These are phyloP conservation scores for Catalaphyllia jardinei DNA, from an alignment of 64 coral and sea anemone genomes.

Conservation along the genomic window DNA sequence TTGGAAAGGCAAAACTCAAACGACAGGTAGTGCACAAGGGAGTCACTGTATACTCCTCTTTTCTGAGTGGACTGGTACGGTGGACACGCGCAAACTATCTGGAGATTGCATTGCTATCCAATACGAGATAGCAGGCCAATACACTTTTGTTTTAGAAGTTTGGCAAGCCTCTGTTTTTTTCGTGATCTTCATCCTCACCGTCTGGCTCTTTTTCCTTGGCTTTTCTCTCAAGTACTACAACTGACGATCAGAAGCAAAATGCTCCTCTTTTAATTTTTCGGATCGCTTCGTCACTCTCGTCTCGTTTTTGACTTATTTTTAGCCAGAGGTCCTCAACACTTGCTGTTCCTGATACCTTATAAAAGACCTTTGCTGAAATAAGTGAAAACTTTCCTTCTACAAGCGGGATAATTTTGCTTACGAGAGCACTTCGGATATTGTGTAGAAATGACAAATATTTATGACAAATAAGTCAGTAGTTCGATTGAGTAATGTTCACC, in stretches of 20 bases:
- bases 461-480: too few species aligned
- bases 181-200: not conserved
- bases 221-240: not conserved
- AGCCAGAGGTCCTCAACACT: not conserved
- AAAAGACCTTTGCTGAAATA: not conserved
- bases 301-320: not conserved
- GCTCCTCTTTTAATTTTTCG: not conserved
- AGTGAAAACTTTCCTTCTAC: not conserved
- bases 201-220: not conserved
- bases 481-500: too few species aligned
- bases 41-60: not conserved
- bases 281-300: too few species aligned
- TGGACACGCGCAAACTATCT: not conserved
- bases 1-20: too few species aligned
- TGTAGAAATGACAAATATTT: not conserved
- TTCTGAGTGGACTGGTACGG: not conserved
- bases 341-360: not conserved
- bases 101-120: not conserved
- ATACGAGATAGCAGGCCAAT: not conserved
- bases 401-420: not conserved
- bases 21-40: not conserved
- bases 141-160: not conserved
- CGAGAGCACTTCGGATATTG: not conserved
- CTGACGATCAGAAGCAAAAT: conserved; percentile 8
- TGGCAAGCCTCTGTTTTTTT: not conserved